phyloP scores from a whole-genome alignment of 1,140 invertebrate species.

The Maconellicoccus hirsutus region DNA sequence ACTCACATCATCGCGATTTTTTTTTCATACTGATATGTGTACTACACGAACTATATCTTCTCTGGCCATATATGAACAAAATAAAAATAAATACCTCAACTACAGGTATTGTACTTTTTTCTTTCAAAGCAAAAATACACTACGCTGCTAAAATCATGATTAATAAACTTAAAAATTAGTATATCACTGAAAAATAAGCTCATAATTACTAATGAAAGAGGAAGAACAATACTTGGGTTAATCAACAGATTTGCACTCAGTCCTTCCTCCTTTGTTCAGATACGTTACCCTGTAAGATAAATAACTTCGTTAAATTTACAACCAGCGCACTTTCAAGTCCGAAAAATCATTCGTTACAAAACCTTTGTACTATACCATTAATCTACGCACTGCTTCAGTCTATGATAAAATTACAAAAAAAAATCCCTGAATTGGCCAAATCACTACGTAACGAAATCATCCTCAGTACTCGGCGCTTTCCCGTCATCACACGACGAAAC shows the following conservation, averaged over 20 bases:
- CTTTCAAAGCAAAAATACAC: background rate
- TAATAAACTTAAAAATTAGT: slow-evolving; percentile 15
- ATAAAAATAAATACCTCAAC: background rate
- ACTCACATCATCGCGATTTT: background rate
- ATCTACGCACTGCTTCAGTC: too few species aligned
- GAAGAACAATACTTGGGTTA: background rate
- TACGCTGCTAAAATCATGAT: background rate
- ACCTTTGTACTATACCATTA: background rate
- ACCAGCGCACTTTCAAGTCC: background rate
- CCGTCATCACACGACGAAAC: too few species aligned
- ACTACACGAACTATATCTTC: background rate
- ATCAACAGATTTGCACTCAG: background rate
- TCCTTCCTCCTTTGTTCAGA: slow-evolving; percentile 14
- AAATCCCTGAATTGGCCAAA: background rate
- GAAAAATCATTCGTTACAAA: background rate
- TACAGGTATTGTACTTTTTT: background rate
- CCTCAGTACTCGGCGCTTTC: too few species aligned
- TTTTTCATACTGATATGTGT: background rate
- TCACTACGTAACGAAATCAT: background rate
- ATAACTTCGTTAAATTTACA: slow-evolving; percentile 3
- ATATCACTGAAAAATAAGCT: slow-evolving; percentile 20
- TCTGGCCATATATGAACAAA: background rate
- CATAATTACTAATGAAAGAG: slow-evolving; percentile 21
- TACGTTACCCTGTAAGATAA: slow-evolving; percentile 18
- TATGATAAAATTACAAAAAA: background rate